Conservation (phyloP, 2,888 invertebrate species). For the Noctua comes region DNA sequence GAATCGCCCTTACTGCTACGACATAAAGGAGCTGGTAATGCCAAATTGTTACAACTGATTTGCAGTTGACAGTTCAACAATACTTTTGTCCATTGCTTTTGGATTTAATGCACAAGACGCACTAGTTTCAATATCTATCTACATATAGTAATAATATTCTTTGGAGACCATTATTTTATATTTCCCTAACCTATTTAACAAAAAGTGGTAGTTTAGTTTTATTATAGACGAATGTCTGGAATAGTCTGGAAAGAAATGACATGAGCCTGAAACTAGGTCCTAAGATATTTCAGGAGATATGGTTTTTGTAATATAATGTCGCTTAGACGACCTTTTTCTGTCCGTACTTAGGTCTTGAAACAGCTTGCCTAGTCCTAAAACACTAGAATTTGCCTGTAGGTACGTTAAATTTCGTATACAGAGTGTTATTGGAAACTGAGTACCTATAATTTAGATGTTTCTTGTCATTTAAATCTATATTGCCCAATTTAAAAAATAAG, state of each 20-base stretch:
- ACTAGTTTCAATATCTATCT: not conserved
- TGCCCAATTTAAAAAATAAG: not conserved
- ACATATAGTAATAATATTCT: not conserved
- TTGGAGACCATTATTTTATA: not conserved
- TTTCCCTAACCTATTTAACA: not conserved
- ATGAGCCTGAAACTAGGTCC: not conserved
- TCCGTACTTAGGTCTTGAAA: constrained; percentile 34
- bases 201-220: not conserved
- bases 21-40: not conserved
- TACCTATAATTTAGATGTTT: not conserved
- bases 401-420: not conserved
- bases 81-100: not conserved
- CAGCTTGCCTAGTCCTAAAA: constrained; percentile 34
- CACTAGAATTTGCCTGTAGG: not conserved
- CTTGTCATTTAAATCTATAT: not conserved
- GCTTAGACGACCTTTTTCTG: constrained; percentile 43
- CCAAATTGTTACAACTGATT: not conserved
- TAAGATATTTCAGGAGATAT: constrained; percentile 13
- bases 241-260: not conserved
- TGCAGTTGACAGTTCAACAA: not conserved
- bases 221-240: not conserved
- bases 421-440: not conserved
- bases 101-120: not conserved
- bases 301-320: constrained; percentile 24
- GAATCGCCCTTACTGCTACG: not conserved